These are phyloP conservation scores for Hassar affinis DNA, from an alignment of 2,113 vertebrate species.

Conservation along the genomic window DNA sequence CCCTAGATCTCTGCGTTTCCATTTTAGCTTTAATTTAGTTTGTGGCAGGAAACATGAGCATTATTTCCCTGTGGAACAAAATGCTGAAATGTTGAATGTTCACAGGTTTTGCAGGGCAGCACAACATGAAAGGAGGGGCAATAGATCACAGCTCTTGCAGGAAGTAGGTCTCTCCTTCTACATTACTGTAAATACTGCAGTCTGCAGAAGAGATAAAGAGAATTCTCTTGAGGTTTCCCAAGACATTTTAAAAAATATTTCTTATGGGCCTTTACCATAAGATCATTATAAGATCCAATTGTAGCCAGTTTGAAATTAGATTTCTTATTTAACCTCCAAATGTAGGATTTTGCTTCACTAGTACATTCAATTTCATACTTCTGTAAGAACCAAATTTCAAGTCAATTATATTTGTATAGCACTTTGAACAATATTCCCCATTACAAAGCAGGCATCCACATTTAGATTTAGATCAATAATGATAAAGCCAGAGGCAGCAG, in stretches of 20 bases:
- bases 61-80: conserved; percentile 56
- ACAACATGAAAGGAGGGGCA: conserved; percentile 31
- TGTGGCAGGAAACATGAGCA: conserved; percentile 36
- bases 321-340: background rate
- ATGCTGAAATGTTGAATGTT: conserved; percentile 51
- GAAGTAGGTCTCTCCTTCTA: background rate
- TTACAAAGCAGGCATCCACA: background rate
- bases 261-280: background rate
- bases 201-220: background rate
- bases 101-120: conserved; percentile 50
- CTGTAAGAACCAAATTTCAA: background rate
- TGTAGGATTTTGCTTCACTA: background rate
- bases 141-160: conserved; percentile 15
- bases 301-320: background rate
- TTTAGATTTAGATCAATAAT: conserved; percentile 4
- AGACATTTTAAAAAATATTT: background rate
- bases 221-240: background rate
- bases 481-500: background rate
- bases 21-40: conserved; percentile 33
- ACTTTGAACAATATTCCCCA: background rate
- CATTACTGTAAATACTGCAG: conserved; percentile 1
- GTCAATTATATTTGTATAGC: background rate
- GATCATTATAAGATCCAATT: background rate
- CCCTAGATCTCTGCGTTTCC: conserved; percentile 25
- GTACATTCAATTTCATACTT: background rate